A percentile compares a stretch with the other conserved stretches of the same genome.
Conservation (phyloP, 2,888 invertebrate genomes). For the Drosophila cracens region DNA sequence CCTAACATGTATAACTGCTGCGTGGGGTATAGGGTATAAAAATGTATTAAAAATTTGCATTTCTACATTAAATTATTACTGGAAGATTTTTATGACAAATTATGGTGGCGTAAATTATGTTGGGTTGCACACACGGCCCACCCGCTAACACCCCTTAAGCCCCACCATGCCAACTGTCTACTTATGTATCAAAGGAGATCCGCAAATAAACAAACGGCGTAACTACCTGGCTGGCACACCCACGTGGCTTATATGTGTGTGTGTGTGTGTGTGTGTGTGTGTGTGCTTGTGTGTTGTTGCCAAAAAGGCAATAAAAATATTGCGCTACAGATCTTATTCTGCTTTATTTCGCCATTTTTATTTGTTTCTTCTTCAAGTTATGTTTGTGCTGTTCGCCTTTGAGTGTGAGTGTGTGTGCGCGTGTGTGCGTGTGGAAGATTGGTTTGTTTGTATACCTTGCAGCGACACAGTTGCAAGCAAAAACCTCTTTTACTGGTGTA, state of each 20-base stretch:
- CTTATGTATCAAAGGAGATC: constrained; percentile 47
- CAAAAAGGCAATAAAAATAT: constrained; percentile 80
- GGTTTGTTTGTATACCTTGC: constrained; percentile 58
- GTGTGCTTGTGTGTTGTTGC: constrained; percentile 36
- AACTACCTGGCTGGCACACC: constrained; percentile 15
- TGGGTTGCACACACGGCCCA: constrained; percentile 51
- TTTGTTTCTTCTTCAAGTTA: constrained; percentile 70
- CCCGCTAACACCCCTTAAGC: background rate
- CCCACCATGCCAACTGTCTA: constrained; percentile 7
- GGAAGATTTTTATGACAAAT: constrained; percentile 83
- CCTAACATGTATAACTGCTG: background rate
- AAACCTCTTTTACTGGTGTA: constrained; percentile 65
- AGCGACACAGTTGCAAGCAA: constrained; percentile 42
- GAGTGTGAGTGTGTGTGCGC: background rate
- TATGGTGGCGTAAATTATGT: constrained; percentile 83
- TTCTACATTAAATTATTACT: constrained; percentile 78
- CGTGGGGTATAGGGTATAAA: constrained; percentile 43
- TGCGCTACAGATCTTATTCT: constrained; percentile 78
- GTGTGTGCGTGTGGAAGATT: constrained; percentile 16
- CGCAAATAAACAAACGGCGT: constrained; percentile 43
- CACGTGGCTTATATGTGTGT: constrained; percentile 6
- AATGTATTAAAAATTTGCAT: constrained; percentile 79
- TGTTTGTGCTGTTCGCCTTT: constrained; percentile 21
- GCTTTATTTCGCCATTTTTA: constrained; percentile 80
- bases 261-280: background rate